phyloP scores from a whole-genome alignment of 2,113 vertebrate genomes.

The Thunnus thynnus region DNA sequence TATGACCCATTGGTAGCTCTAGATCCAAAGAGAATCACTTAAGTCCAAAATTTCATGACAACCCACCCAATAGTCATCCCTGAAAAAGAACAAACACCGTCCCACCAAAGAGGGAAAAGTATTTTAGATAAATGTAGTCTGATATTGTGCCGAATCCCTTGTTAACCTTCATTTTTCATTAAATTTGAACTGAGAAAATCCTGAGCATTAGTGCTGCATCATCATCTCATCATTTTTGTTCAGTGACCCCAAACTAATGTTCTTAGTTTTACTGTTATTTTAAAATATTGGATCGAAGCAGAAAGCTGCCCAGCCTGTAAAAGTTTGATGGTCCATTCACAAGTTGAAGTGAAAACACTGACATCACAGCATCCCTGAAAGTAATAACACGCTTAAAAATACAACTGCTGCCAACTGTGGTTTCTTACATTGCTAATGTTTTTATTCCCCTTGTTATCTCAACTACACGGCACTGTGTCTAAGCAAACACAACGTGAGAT shows the following conservation, averaged over 20 bases:
- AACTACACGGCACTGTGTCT: background rate
- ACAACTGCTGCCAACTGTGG: background rate
- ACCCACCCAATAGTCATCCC: too few species aligned
- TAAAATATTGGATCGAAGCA: slow-evolving; percentile 42
- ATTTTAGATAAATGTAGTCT: background rate
- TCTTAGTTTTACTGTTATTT: slow-evolving; percentile 48
- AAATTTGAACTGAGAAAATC: slow-evolving; percentile 50
- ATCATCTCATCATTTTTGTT: slow-evolving; percentile 60
- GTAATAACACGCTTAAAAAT: background rate
- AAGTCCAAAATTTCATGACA: too few species aligned
- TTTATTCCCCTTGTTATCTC: background rate
- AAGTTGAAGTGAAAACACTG: slow-evolving; percentile 6
- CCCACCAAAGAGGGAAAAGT: too few species aligned
- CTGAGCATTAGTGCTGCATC: slow-evolving; percentile 46
- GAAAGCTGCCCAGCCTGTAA: background rate
- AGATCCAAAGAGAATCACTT: too few species aligned
- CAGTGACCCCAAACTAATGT: slow-evolving; percentile 62
- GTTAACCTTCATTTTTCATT: slow-evolving; percentile 35
- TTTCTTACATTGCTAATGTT: background rate
- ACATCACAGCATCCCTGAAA: background rate
- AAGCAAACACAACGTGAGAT: slow-evolving; percentile 38
- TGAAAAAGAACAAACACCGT: too few species aligned
- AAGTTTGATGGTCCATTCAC: slow-evolving; percentile 1
- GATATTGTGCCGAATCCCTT: slow-evolving; percentile 24
- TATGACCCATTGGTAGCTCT: too few species aligned